Base-by-base conservation (phyloP, 2,113 vertebrate species). In the Suncus etruscus region DNA sequence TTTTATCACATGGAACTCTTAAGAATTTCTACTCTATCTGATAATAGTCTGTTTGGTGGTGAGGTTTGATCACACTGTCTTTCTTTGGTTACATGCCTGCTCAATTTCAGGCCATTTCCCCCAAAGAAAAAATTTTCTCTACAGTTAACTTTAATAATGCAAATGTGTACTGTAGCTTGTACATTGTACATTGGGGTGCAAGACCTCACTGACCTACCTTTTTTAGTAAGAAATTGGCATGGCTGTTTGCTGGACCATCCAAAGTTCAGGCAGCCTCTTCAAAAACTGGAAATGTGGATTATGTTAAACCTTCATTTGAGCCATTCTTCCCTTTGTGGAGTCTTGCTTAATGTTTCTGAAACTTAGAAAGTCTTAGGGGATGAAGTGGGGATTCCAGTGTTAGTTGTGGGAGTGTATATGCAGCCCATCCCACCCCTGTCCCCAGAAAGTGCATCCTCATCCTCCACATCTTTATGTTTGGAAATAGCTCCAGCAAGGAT, bases 261-360 rank as follows among this genome's bases (percentile, higher is more conserved):
- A 58, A 61, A 31, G 82, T 72, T 79, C 31, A 45, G 68, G 61
- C 10, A 25, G 16, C 14, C 54, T 70, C 58, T 80, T 76, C 29
- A 68, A 18, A 58, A 32, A 48, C 61, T 51, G 69, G 77, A 63
- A 79, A 83, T 63, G 77, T n/a, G 78, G 45, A 39, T 91, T 6
- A 87, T 91, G 65, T 77, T 47, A 80, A 93, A 85, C 31, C 18
- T 25, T 47, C 9, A 6, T 50, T 48, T 83, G 48, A 87, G 32
- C 50, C 20, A 1, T 69, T 85, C 73, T 39, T 6, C 9, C 72
- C 18, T 77, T 66, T 29, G n/a, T 77, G 29, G 47, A 47, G 5
- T 31, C 16, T n/a, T 50, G 66, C 18, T 86, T 32, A 91, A 75
- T 27, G 68, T 3, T 20, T 31, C n/a, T 83, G 68, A 45, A 77